phyloP scores from a whole-genome alignment of 2,888 invertebrate species.

The Brenthis hecate region DNA sequence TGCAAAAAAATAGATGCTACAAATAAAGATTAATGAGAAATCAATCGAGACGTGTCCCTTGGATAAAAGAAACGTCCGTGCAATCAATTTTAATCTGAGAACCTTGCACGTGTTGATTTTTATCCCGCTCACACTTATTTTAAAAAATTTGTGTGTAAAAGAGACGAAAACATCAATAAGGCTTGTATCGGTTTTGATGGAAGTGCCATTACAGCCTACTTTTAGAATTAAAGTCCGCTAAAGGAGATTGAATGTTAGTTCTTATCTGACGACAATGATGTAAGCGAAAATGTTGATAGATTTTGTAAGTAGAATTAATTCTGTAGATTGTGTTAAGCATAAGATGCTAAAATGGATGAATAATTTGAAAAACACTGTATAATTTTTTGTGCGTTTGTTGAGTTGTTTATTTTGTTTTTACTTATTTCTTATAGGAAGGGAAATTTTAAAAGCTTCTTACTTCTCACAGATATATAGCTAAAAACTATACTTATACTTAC shows the following conservation, averaged over 20 bases:
- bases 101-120: conserved; percentile 55
- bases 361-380: neutral
- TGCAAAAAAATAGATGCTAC: conserved; percentile 60
- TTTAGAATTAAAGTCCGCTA: conserved; percentile 76
- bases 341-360: neutral
- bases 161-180: conserved; percentile 53
- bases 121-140: conserved; percentile 48
- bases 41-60: conserved; percentile 74
- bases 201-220: conserved; percentile 72
- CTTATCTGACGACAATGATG: conserved; percentile 79
- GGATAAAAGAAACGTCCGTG: conserved; percentile 72
- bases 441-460: no score
- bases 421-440: no score
- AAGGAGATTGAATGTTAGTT: conserved; percentile 75
- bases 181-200: conserved; percentile 64
- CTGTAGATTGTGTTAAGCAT: neutral
- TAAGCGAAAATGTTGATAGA: conserved; percentile 73
- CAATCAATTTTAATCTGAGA: conserved; percentile 81
- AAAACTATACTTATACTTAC: no score
- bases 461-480: no score
- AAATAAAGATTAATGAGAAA: conserved; percentile 81
- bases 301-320: conserved; percentile 44
- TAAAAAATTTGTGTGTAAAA: conserved; percentile 42
- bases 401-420: no score
- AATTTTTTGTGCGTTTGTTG: neutral